Evolutionary conservation across 1,140 invertebrate genomes (phyloP).

Genomic region (Papilio dardanus): DNA sequence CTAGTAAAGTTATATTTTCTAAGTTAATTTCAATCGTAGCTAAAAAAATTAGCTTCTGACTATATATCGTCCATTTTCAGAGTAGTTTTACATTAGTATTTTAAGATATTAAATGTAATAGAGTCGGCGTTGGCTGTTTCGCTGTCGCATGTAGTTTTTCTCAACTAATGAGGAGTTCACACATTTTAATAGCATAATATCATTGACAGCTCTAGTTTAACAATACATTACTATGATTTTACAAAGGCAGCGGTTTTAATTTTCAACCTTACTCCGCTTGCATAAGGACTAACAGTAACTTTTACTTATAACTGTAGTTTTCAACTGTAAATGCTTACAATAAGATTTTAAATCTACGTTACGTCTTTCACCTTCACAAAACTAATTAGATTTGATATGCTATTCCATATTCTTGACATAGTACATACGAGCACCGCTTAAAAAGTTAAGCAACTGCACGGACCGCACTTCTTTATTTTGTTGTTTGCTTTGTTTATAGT

Average conservation of each 20-base stretch:
- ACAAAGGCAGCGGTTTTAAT: constrained; percentile 18
- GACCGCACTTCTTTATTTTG: constrained; percentile 62
- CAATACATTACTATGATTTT: constrained; percentile 33
- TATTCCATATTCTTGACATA: constrained; percentile 43
- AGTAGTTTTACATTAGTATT: background rate
- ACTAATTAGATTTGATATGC: constrained; percentile 36
- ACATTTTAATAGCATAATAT: constrained; percentile 20
- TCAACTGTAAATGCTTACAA: background rate
- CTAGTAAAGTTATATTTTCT: no score
- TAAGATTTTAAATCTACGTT: no score
- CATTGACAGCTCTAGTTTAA: constrained; percentile 27
- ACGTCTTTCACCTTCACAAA: background rate
- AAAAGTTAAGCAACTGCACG: constrained; percentile 73
- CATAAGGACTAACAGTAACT: constrained; percentile 17
- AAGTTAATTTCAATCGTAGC: no score
- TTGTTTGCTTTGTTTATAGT: constrained; percentile 57
- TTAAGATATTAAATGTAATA: background rate
- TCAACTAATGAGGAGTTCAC: constrained; percentile 5
- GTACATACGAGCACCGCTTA: constrained; percentile 77
- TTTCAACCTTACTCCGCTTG: constrained; percentile 22
- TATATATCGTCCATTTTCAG: background rate
- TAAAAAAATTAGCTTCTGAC: no score
- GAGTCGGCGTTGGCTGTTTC: background rate
- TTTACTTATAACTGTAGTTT: constrained; percentile 18
- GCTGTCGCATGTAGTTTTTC: constrained; percentile 22